Conservation (phyloP, 1,140 invertebrate genomes). For the Acromyrmex echinatior region DNA sequence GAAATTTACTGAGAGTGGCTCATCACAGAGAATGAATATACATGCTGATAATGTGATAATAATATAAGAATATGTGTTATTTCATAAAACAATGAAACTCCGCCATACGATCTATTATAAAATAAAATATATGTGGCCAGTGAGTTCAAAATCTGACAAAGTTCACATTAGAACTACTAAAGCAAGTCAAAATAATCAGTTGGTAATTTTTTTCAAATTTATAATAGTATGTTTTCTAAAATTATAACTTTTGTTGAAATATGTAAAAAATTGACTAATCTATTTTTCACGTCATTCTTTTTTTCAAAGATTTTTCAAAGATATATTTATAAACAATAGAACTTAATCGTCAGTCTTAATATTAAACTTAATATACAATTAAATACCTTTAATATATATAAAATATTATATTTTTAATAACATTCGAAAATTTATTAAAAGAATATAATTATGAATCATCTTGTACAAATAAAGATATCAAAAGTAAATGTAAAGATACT, state of each 20-base stretch:
- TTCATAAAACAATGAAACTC: too few relatives aligned
- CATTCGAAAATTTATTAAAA: not conserved
- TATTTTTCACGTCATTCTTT: not conserved
- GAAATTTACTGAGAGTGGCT: too few relatives aligned
- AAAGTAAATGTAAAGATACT: not conserved
- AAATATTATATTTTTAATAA: constrained; percentile 21
- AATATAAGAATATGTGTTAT: too few relatives aligned
- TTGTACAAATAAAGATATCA: not conserved
- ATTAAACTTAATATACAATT: not conserved
- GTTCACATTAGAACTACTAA: not conserved
- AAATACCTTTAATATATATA: not conserved
- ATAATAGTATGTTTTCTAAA: not conserved
- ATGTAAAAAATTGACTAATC: not conserved
- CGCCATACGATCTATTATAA: too few relatives aligned
- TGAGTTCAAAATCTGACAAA: too few relatives aligned
- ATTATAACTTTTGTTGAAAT: not conserved
- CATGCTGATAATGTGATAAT: too few relatives aligned
- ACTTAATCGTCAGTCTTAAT: not conserved
- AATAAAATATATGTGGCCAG: too few relatives aligned
- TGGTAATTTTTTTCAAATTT: not conserved
- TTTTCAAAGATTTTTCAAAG: not conserved
- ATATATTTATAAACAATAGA: not conserved
- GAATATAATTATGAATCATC: not conserved
- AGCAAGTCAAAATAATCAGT: not conserved
- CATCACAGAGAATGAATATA: too few relatives aligned